Percentiles rank a stretch among this genome's conserved stretches.
These are phyloP conservation scores for Zosterops borbonicus DNA, from an alignment of 2,113 vertebrate genomes.

Conservation along the genomic window DNA sequence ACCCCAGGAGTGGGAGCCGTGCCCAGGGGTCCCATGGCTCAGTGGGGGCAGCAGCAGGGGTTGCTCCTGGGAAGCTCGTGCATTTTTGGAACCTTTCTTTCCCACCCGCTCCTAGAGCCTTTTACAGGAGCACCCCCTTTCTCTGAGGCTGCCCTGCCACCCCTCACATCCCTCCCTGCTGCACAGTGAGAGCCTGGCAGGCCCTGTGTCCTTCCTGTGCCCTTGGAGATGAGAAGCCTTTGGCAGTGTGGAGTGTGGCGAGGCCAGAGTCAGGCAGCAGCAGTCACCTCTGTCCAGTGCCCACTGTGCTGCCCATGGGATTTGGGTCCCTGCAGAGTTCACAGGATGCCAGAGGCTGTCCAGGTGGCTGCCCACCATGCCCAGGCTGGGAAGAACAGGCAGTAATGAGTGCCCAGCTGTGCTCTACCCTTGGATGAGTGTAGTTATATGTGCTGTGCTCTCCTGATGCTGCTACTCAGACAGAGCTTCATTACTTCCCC, in stretches of 20 bases:
- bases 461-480: neutral
- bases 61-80: rapidly evolving
- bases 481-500: neutral
- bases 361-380: neutral
- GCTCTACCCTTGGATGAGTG: neutral
- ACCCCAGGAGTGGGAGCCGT: rapidly evolving
- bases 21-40: rapidly evolving
- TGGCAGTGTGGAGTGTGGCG: rapidly evolving
- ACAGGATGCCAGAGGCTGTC: neutral
- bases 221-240: neutral
- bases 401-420: neutral
- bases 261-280: neutral
- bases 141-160: neutral
- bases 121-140: neutral
- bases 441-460: rapidly evolving
- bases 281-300: neutral
- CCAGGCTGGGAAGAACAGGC: rapidly evolving
- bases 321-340: rapidly evolving
- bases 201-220: neutral
- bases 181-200: rapidly evolving
- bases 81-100: neutral
- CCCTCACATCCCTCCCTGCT: neutral
- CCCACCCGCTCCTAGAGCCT: rapidly evolving
- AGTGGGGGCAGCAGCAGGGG: neutral
- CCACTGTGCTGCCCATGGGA: rapidly evolving